Base-by-base conservation (phyloP, 2,888 invertebrate species). In the Brassicogethes aeneus region DNA sequence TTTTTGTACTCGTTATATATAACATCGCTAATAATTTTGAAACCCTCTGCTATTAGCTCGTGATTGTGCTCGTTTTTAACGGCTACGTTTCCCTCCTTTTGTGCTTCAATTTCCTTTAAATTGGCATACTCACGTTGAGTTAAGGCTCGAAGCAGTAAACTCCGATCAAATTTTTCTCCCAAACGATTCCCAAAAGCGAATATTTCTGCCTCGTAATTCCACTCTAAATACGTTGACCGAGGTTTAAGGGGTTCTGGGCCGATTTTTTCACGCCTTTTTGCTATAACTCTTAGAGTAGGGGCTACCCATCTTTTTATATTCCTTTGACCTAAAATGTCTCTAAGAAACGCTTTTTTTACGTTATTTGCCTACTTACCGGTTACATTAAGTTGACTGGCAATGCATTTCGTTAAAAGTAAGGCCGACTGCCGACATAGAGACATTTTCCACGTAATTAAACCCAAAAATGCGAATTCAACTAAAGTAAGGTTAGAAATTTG, bases 131-230 rank as follows among this genome's bases (percentile, higher is more conserved):
- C 85, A 52, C 78, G 74, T 57, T 90, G 82, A 31, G 82, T 84
- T 43, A 96, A 82, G 1, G 93, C 92, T 56, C 75, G 75, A 40
- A 81, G 74, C 16, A 96, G 66, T 12, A 84, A 63, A 14, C 76
- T 70, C 0, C 74, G 67, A 44, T 88, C 73, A 57, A 96, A 89
- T 2, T 85, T 76, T 70, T 96, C 96, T 15, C 82, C 79, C 12
- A 95, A 69, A 16, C 96, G 74, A 58, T 83, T 82, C 7, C 83
- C 84, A 71, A 95, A 95, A 0, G 94, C 88, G 69, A 74, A 93
- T 2, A 95, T 48, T 70, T 95, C 94, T 0, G 89, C 79, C 53
- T 84, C 79, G 53, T 87, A 80, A 61, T 92, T 94, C 94, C 94
- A 91, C 57, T 85, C 87, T n/a, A 82, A 52, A 59, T 73, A 86